Conservation (phyloP, 1,140 invertebrate genomes). For the Zophobas morio region DNA sequence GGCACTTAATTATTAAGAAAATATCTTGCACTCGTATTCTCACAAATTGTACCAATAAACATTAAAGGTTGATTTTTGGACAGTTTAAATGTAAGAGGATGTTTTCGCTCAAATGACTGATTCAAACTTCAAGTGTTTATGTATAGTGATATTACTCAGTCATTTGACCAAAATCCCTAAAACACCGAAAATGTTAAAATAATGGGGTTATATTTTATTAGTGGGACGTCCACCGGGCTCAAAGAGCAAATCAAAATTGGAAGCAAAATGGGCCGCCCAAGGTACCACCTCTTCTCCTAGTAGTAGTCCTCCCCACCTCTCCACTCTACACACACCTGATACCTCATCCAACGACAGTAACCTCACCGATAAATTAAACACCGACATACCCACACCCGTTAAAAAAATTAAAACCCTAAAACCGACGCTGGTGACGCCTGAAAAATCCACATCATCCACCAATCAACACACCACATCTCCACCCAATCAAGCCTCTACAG, state of each 20-base stretch:
- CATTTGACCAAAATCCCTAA: not conserved
- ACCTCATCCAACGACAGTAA: conserved; percentile 54
- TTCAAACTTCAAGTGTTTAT: not conserved
- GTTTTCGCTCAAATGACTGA: too few species aligned
- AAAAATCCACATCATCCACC: conserved; percentile 28
- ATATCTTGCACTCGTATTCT: too few species aligned
- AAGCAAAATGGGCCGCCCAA: conserved; percentile 65
- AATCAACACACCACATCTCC: conserved; percentile 32
- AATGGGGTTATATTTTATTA: conserved; percentile 53
- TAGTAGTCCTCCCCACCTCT: conserved; percentile 53
- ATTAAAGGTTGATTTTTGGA: not conserved
- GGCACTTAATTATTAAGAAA: not conserved
- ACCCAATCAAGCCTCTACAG: conserved; percentile 21
- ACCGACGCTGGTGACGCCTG: conserved; percentile 46
- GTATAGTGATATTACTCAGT: too few species aligned
- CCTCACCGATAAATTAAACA: conserved; percentile 20
- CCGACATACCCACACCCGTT: not conserved
- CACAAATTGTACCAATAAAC: not conserved
- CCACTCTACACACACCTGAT: conserved; percentile 48
- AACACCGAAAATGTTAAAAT: conserved; percentile 27
- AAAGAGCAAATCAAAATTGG: conserved; percentile 64
- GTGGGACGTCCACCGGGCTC: conserved; percentile 69
- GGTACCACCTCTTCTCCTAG: conserved; percentile 63
- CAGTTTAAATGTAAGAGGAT: not conserved
- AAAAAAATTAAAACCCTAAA: conserved; percentile 58